These are phyloP conservation scores for Cydia strobilella DNA, from an alignment of 1,140 invertebrate species.

Conservation along the genomic window DNA sequence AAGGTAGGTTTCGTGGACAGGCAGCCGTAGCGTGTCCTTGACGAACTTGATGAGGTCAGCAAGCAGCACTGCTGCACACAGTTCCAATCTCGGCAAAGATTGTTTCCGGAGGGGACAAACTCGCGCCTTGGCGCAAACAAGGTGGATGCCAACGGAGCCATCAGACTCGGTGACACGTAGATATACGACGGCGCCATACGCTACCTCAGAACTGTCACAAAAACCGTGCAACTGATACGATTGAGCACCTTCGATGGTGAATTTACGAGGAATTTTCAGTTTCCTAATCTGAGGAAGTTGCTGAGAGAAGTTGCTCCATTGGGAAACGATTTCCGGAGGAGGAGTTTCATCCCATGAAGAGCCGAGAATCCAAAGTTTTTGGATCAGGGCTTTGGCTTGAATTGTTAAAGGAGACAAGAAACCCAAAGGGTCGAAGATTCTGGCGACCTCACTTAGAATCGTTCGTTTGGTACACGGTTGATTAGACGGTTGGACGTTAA, in stretches of 20 bases:
- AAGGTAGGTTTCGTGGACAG: slow-evolving; percentile 34
- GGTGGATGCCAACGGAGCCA: not conserved
- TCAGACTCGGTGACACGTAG: not conserved
- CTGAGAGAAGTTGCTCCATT: slow-evolving; percentile 31
- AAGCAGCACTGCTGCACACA: slow-evolving; percentile 35
- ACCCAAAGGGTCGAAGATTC: slow-evolving; percentile 45
- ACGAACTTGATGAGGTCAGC: slow-evolving; percentile 37
- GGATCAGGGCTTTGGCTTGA: slow-evolving; percentile 43
- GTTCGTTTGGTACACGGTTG: too few relatives aligned
- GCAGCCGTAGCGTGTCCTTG: slow-evolving; percentile 36
- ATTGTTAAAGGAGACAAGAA: slow-evolving; percentile 41
- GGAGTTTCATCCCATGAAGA: slow-evolving; percentile 39
- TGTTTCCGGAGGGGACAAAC: slow-evolving; percentile 38
- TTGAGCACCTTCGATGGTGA: not conserved
- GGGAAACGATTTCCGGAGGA: not conserved
- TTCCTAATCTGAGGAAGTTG: slow-evolving; percentile 17
- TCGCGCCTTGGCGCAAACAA: slow-evolving; percentile 36
- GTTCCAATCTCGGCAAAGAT: slow-evolving; percentile 40
- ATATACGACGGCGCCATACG: slow-evolving; percentile 32
- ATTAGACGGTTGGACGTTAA: too few relatives aligned
- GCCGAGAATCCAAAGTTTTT: slow-evolving; percentile 40
- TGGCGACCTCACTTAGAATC: slow-evolving; percentile 41
- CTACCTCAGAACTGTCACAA: slow-evolving; percentile 33
- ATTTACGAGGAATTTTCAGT: slow-evolving; percentile 23
- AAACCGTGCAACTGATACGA: slow-evolving; percentile 30